Base-by-base conservation (phyloP, 2,113 vertebrate species). In the Monarcha castaneiventris region DNA sequence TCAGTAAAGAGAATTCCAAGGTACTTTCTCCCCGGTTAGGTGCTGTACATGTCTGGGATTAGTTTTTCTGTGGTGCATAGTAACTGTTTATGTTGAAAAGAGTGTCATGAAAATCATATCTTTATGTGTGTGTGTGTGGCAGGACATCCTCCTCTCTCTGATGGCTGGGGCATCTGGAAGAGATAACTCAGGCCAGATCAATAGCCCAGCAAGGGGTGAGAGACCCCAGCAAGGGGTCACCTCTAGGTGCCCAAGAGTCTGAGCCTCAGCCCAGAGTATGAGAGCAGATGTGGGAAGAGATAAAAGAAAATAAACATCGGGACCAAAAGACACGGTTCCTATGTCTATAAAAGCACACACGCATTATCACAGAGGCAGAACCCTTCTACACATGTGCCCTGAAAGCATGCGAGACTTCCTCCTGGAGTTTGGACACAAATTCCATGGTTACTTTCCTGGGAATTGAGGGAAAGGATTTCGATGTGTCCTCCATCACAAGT, bases 21-120 rank as follows among this genome's bases (percentile, higher is more conserved):
- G 41, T 26, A 14, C 10, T 56, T 35, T 35, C 13, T 55, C 10
- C 29, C 16, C 7, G 10, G 9, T 43, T 56, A 26, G 13, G 30
- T n/a, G 41, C 56, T n/a, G 35, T 30, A 63, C 13, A 17, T 9
- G 18, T 78, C 78, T 85, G 51, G n/a, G 73, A 85, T 87, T 88
- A 74, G 56, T 51, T 74, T 79, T 72, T 10, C 46, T 84, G 56
- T 46, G 46, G 52, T 4, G 6, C 3, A 16, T 19, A 22, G 54
- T 22, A 87, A 58, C 86, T 93, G 82, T 91, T 97, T 85, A 87
- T 56, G 18, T 9, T 32, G 87, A 86, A 89, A 37, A 77, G 71
- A 77, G 27, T 9, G 18, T 62, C 30, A 66, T 10, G 22, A 15
- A 64, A 79, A 49, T 41, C 13, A 5, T 22, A 76, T 14, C 19